Evolutionary conservation across 2,797 vertebrate species (phyloP).

Genomic region (Sebastes ruberrimus): DNA sequence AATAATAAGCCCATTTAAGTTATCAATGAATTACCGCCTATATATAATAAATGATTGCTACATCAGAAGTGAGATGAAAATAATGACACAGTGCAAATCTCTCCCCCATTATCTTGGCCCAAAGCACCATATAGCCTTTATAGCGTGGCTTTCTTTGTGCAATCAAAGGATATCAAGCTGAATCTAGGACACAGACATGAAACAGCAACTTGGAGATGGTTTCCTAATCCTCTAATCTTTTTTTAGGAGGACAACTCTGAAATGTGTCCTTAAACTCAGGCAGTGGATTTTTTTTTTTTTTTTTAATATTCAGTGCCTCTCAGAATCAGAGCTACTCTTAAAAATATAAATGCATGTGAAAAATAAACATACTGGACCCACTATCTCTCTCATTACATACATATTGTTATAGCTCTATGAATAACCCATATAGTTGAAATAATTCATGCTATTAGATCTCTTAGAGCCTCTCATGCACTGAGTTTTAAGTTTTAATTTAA

Average conservation of each 20-base stretch:
- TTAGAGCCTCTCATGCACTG: background rate
- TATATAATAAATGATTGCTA: conserved; percentile 42
- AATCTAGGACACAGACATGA: conserved; percentile 75
- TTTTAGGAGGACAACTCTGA: conserved; percentile 63
- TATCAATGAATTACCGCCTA: conserved; percentile 52
- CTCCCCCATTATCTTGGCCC: conserved; percentile 52
- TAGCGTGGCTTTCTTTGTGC: conserved; percentile 43
- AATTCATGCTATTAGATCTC: background rate
- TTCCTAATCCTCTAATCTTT: conserved; percentile 72
- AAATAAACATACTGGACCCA: conserved; percentile 28
- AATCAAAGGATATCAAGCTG: conserved; percentile 66
- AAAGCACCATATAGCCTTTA: conserved; percentile 27
- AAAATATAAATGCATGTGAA: conserved; percentile 28
- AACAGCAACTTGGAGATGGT: conserved; percentile 69
- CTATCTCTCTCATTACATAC: background rate
- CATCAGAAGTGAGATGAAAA: conserved; percentile 46
- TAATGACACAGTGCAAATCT: conserved; percentile 64
- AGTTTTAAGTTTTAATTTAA: background rate
- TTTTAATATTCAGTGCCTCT: conserved; percentile 24
- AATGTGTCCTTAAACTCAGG: conserved; percentile 57
- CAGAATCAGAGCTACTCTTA: conserved; percentile 28
- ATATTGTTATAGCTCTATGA: background rate
- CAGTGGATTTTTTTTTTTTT: conserved; percentile 2
- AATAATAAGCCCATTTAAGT: conserved; percentile 32
- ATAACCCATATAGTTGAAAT: background rate